A percentile compares a stretch with the other conserved stretches of the same genome.
phyloP scores from a whole-genome alignment of 2,113 vertebrate genomes.

The Alectura lathami region DNA sequence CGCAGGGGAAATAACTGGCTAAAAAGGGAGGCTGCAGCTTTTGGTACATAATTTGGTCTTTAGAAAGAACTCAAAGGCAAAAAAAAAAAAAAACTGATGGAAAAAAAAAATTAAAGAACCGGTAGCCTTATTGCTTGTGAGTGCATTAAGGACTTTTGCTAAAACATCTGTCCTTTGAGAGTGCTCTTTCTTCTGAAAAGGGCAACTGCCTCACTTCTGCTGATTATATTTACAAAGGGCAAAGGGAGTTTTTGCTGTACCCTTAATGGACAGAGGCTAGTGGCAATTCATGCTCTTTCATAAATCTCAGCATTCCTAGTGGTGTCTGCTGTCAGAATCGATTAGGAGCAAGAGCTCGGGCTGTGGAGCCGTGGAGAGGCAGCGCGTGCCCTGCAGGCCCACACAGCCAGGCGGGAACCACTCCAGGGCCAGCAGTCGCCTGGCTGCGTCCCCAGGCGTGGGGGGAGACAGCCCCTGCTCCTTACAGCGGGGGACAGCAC shows the following conservation, averaged over 20 bases:
- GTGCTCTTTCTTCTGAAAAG: constrained; percentile 28
- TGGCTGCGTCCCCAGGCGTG: not conserved
- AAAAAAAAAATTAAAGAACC: not conserved
- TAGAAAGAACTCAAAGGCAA: not conserved
- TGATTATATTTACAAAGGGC: constrained; percentile 49
- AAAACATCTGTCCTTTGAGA: constrained; percentile 32
- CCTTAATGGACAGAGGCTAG: constrained; percentile 41
- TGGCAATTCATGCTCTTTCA: constrained; percentile 58
- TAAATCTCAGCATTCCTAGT: not conserved
- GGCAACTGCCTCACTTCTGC: constrained; percentile 44
- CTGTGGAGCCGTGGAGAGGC: not conserved
- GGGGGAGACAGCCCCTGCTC: not conserved
- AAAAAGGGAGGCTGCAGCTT: not conserved
- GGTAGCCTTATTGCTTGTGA: not conserved
- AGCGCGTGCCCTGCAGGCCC: not conserved
- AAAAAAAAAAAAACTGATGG: too few relatives aligned
- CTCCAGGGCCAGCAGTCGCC: fast-evolving
- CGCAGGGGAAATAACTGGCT: not conserved
- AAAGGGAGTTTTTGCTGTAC: not conserved
- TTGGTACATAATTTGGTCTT: not conserved
- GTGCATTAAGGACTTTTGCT: not conserved
- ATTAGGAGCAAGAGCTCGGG: constrained; percentile 6
- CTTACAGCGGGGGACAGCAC: not conserved
- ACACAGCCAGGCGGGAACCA: not conserved
- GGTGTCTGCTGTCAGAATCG: constrained; percentile 32